Evolutionary conservation across 2,888 invertebrate species (phyloP).

Genomic region (Callyntrura sp.): DNA sequence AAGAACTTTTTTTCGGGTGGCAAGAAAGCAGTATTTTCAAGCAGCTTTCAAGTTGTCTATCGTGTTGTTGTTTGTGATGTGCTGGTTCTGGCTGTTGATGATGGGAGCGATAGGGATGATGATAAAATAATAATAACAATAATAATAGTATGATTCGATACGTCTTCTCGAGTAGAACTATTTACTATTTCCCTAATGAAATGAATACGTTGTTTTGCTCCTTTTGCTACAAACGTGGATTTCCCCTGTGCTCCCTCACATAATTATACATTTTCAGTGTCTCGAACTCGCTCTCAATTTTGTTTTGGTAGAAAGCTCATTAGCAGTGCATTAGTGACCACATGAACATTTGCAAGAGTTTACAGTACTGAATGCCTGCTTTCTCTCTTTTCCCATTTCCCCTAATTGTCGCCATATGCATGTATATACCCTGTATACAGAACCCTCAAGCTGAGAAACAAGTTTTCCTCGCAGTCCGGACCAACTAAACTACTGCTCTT

Average conservation of each 20-base stretch:
- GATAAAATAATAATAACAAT: too few species aligned
- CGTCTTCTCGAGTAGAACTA: not conserved
- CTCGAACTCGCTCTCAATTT: not conserved
- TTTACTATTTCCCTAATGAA: constrained; percentile 26
- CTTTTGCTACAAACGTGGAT: not conserved
- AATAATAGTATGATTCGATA: constrained; percentile 28
- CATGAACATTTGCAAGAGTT: constrained; percentile 6
- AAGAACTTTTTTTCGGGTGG: not conserved
- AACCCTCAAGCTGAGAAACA: not conserved
- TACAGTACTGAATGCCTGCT: not conserved
- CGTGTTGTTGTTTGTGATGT: constrained; percentile 13
- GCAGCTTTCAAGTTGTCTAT: constrained; percentile 30
- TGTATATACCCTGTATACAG: too few species aligned
- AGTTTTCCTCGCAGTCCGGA: not conserved
- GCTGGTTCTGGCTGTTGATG: too few species aligned
- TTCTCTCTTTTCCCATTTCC: constrained; percentile 21
- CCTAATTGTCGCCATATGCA: constrained; percentile 16
- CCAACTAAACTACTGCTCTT: constrained; percentile 17
- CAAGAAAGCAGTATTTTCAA: not conserved
- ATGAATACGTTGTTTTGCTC: constrained; percentile 9
- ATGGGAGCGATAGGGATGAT: too few species aligned
- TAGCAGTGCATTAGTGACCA: constrained; percentile 68
- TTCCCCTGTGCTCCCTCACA: not conserved
- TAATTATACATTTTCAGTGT: constrained; percentile 30
- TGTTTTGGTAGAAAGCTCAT: constrained; percentile 48